phyloP scores from a whole-genome alignment of 2,888 invertebrate genomes.

The Platycheirus albimanus region DNA sequence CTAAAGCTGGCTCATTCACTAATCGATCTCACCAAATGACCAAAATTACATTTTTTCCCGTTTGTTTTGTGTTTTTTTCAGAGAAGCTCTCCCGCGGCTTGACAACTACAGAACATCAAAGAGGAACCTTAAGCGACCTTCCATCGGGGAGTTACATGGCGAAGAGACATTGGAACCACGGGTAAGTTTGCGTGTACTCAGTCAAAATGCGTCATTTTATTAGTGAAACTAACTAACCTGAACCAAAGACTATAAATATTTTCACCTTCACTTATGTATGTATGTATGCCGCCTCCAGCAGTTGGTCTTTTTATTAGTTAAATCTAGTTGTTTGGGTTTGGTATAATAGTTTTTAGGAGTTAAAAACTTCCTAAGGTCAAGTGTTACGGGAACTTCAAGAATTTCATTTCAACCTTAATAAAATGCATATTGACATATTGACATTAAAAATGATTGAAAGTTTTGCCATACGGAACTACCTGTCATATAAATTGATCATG shows the following conservation, averaged over 20 bases:
- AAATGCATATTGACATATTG: no score
- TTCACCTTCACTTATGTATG: no score
- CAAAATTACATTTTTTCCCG: slow-evolving; percentile 40
- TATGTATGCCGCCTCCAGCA: no score
- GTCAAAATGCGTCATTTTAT: slow-evolving; percentile 18
- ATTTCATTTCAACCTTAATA: no score
- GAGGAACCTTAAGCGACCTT: slow-evolving; percentile 90
- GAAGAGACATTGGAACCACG: slow-evolving; percentile 81
- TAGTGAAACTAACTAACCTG: no score
- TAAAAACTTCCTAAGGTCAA: no score
- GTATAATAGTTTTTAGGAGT: no score
- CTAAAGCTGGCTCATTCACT: slow-evolving; percentile 28
- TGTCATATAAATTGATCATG: background rate
- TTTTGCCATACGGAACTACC: background rate
- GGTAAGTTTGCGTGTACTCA: slow-evolving; percentile 77
- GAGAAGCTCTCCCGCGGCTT: slow-evolving; percentile 91
- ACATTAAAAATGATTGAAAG: no score
- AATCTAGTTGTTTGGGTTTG: no score
- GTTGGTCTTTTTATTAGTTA: no score
- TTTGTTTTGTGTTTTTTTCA: slow-evolving; percentile 76
- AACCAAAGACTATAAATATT: no score
- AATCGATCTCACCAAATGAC: slow-evolving; percentile 39
- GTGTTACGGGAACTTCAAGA: no score
- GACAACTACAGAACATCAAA: slow-evolving; percentile 92
- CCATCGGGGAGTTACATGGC: slow-evolving; percentile 92